A percentile compares a stretch with the other conserved stretches of the same genome.
These are phyloP conservation scores for Pantherophis vulpinus DNA, from an alignment of 2,797 vertebrate species.

Conservation along the genomic window DNA sequence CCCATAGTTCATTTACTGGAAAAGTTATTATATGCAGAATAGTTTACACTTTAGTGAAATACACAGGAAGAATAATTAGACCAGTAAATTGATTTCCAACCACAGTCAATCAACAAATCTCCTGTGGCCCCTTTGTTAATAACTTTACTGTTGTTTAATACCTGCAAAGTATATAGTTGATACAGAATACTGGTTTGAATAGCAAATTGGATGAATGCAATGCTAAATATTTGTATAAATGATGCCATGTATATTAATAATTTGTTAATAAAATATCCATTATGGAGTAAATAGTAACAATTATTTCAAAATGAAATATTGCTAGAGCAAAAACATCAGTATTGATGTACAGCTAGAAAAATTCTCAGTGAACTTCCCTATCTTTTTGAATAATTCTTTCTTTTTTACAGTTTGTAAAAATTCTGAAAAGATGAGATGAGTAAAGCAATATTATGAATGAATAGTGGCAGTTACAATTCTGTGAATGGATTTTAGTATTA, in stretches of 20 bases:
- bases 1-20: constrained; percentile 26
- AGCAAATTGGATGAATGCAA: constrained; percentile 16
- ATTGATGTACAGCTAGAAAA: not conserved
- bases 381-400: not conserved
- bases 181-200: constrained; percentile 43
- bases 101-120: constrained; percentile 46
- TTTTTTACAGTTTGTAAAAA: not conserved
- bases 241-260: not conserved
- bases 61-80: constrained; percentile 44
- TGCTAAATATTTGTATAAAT: not conserved
- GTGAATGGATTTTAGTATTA: not conserved
- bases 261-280: not conserved
- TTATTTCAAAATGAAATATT: not conserved
- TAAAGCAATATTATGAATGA: not conserved
- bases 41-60: constrained; percentile 40
- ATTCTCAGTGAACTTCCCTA: not conserved
- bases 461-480: not conserved
- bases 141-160: constrained; percentile 39
- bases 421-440: not conserved
- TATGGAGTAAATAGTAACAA: not conserved
- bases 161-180: constrained; percentile 31
- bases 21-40: constrained; percentile 31
- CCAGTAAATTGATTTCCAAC: constrained; percentile 43
- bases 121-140: constrained; percentile 40
- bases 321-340: not conserved